Conservation (phyloP, 1,140 invertebrate genomes). For the Pogonus chalceus region DNA sequence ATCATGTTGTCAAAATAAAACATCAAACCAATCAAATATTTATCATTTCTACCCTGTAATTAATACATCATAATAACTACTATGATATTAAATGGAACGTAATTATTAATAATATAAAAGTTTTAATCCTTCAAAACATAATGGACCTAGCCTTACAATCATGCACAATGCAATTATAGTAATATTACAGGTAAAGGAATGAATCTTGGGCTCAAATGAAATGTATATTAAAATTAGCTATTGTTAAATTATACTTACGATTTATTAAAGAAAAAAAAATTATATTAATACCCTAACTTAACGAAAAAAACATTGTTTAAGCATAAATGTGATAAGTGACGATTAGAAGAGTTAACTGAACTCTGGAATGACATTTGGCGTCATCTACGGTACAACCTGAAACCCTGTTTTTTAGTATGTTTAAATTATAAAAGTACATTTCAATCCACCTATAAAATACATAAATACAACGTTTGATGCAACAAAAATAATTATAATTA, state of each 20-base stretch:
- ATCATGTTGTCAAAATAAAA: no score
- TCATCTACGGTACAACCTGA: not conserved
- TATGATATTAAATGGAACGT: no score
- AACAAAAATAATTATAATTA: no score
- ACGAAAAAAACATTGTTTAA: conserved; percentile 5
- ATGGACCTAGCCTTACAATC: conserved; percentile 5
- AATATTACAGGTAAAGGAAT: no score
- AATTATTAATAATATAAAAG: not conserved
- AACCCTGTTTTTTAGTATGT: not conserved
- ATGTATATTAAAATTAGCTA: not conserved
- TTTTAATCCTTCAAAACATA: not conserved
- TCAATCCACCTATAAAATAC: no score
- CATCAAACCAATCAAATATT: no score
- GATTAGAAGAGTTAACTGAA: conserved; percentile 1
- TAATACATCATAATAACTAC: no score
- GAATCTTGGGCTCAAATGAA: no score
- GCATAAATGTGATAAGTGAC: conserved; percentile 7
- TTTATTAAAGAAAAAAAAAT: conserved; percentile 2
- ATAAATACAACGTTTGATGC: no score
- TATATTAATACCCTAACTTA: conserved; percentile 6
- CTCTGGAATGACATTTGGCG: not conserved
- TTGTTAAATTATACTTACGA: not conserved
- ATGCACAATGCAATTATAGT: not conserved
- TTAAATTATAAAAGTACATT: no score
- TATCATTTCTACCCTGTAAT: no score